Percentiles rank a stretch among this genome's conserved stretches.
Evolutionary conservation across 1,140 invertebrate genomes (phyloP).

Genomic region (Venustaconcha ellipsiformis): DNA sequence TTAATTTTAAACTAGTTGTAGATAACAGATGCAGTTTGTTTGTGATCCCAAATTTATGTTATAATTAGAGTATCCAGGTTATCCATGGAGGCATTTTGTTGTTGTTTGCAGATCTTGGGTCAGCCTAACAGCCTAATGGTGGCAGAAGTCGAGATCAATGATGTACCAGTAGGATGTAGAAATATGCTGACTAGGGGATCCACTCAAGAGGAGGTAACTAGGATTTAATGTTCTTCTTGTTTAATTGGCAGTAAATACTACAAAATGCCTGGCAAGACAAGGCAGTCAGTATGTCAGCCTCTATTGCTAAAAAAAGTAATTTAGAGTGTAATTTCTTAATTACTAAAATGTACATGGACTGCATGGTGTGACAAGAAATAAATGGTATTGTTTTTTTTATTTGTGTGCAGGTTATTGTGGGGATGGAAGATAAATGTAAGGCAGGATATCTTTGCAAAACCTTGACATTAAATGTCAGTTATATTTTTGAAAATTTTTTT

Average conservation of each 20-base stretch:
- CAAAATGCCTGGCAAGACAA: too few relatives aligned
- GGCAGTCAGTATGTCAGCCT: too few relatives aligned
- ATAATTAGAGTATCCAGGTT: too few relatives aligned
- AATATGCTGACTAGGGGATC: conserved; percentile 76
- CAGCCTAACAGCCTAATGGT: conserved; percentile 42
- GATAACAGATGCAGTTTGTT: too few relatives aligned
- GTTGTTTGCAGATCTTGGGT: background rate
- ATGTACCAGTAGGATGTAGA: conserved; percentile 75
- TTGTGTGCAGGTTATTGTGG: too few relatives aligned
- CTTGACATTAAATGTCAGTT: too few relatives aligned
- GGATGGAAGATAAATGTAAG: too few relatives aligned
- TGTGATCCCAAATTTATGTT: too few relatives aligned
- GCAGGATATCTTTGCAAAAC: too few relatives aligned
- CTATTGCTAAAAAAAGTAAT: background rate
- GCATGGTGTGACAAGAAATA: background rate
- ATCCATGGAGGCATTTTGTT: too few relatives aligned
- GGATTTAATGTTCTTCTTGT: background rate
- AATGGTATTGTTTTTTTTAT: background rate
- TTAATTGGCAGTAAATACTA: background rate
- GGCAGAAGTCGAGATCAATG: conserved; percentile 77
- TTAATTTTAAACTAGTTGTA: too few relatives aligned
- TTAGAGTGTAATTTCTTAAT: background rate
- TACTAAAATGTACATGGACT: background rate
- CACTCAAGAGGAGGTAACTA: conserved; percentile 76
- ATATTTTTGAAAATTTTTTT: too few relatives aligned